Evolutionary conservation across 2,888 invertebrate genomes (phyloP).

Genomic region (Ophion costatus): DNA sequence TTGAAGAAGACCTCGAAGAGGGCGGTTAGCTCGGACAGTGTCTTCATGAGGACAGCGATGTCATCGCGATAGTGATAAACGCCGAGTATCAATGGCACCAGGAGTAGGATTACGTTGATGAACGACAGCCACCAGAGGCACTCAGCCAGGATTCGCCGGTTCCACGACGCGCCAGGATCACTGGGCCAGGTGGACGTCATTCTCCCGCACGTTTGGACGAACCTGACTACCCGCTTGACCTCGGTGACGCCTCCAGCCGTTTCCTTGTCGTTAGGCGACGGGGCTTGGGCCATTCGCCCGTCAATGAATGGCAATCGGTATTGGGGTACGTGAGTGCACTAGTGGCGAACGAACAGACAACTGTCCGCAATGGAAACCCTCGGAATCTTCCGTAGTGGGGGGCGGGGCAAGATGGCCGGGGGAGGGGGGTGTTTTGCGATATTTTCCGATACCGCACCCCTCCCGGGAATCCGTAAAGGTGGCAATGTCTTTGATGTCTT

Average conservation of each 20-base stretch:
- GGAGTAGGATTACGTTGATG: slow-evolving; percentile 64
- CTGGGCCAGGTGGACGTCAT: slow-evolving; percentile 73
- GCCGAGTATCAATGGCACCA: slow-evolving; percentile 70
- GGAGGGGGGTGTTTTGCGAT: background rate
- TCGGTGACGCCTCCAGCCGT: slow-evolving; percentile 14
- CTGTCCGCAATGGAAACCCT: background rate
- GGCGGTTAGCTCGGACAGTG: slow-evolving; percentile 74
- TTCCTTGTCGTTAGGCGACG: background rate
- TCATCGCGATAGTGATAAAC: slow-evolving; percentile 70
- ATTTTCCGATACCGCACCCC: background rate
- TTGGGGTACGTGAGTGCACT: background rate
- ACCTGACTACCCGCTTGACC: slow-evolving; percentile 42
- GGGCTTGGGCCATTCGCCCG: background rate
- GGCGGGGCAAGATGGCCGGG: background rate
- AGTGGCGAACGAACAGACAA: background rate
- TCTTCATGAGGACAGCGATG: slow-evolving; percentile 69
- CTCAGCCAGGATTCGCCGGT: slow-evolving; percentile 61
- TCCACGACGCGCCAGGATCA: slow-evolving; percentile 39
- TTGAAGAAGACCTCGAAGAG: slow-evolving; percentile 72
- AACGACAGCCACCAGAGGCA: slow-evolving; percentile 70
- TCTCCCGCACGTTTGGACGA: slow-evolving; percentile 67
- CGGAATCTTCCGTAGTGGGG: background rate
- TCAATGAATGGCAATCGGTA: background rate
- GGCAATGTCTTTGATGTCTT: background rate
- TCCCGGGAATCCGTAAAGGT: slow-evolving; percentile 29